Evolutionary conservation across 1,140 invertebrate species (phyloP).

Genomic region (Drosophila micromelanica): DNA sequence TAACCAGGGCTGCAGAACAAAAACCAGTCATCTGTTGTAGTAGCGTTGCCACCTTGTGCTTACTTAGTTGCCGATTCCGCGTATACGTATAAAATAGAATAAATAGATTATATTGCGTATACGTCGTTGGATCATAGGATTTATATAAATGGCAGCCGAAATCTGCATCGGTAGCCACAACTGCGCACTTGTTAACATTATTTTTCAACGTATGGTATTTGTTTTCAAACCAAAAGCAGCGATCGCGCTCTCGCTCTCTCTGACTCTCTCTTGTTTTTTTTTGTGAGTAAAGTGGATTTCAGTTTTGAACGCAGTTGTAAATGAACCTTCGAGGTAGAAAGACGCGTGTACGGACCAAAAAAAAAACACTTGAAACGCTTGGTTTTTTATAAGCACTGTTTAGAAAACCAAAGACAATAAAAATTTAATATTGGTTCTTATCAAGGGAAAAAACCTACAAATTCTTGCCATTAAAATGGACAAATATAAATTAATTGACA

Average conservation of each 20-base stretch:
- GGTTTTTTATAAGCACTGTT: slow-evolving; percentile 1
- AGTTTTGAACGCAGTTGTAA: neutral
- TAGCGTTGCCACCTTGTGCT: slow-evolving; percentile 11
- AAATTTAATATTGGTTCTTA: neutral
- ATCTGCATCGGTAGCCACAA: neutral
- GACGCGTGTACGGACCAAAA: slow-evolving; percentile 17
- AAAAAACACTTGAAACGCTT: slow-evolving; percentile 4
- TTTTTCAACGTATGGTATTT: slow-evolving; percentile 26
- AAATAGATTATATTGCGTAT: slow-evolving; percentile 7
- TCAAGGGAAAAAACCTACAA: slow-evolving; percentile 5
- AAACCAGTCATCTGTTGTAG: neutral
- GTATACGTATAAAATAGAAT: neutral
- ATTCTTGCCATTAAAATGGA: slow-evolving; percentile 45
- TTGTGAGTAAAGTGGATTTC: neutral
- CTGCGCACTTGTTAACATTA: slow-evolving; percentile 41
- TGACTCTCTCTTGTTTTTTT: neutral
- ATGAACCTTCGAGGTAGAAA: neutral
- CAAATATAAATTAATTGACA: slow-evolving; percentile 47
- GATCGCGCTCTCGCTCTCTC: slow-evolving; percentile 1
- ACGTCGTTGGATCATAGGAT: neutral
- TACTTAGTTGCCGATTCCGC: neutral
- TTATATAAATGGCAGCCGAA: neutral
- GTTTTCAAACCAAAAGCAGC: slow-evolving; percentile 29
- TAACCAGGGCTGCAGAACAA: slow-evolving; percentile 3
- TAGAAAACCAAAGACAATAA: neutral